A percentile compares a stretch with the other conserved stretches of the same genome.
Conservation (phyloP, 1,140 invertebrate species). For the Sarcophaga bullata region DNA sequence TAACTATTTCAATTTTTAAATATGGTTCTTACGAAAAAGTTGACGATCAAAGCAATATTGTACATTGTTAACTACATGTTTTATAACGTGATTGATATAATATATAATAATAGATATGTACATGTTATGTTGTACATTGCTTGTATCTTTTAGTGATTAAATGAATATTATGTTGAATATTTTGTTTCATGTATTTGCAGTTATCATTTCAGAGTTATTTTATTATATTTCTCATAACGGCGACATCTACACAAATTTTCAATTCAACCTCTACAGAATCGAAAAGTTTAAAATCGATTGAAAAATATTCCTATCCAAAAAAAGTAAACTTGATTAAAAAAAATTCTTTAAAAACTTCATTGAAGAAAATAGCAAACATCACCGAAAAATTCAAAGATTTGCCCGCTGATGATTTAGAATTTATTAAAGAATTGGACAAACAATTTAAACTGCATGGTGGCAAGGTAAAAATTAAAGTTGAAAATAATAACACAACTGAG, state of each 20-base stretch:
- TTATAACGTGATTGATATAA: constrained; percentile 22
- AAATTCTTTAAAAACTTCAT: constrained; percentile 57
- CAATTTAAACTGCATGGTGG: constrained; percentile 63
- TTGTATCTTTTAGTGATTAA: constrained; percentile 8
- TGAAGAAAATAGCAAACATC: constrained; percentile 41
- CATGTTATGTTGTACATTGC: not conserved
- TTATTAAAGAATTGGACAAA: constrained; percentile 64
- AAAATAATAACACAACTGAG: constrained; percentile 56
- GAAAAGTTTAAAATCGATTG: not conserved
- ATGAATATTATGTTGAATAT: not conserved
- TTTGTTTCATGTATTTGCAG: constrained; percentile 15
- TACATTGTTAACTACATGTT: not conserved
- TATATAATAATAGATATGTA: constrained; percentile 18
- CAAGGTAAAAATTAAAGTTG: constrained; percentile 64
- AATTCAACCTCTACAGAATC: not conserved
- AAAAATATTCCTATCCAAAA: constrained; percentile 54
- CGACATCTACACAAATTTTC: not conserved
- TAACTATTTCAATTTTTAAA: too few species aligned
- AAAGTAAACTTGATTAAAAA: constrained; percentile 61
- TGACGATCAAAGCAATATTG: constrained; percentile 29
- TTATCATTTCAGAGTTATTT: not conserved
- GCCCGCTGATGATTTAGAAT: constrained; percentile 61
- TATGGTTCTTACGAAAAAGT: too few species aligned
- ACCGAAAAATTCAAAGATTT: constrained; percentile 54
- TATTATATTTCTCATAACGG: constrained; percentile 25